Conservation (phyloP, 2,888 invertebrate species). For the Lagria hirta region DNA sequence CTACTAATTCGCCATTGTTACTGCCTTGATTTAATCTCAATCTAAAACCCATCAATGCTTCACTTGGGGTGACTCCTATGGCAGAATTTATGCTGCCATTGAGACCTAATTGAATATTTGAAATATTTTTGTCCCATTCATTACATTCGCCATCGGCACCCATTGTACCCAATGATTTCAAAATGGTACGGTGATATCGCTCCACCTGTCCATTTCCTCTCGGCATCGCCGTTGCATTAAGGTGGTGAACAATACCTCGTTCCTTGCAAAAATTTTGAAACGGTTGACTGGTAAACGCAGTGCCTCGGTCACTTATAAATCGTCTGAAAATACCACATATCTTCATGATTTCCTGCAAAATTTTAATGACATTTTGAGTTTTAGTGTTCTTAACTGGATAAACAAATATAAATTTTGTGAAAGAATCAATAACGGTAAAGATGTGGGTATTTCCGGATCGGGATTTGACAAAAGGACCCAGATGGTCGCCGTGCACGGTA, state of each 20-base stretch:
- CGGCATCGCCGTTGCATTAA: conserved; percentile 22
- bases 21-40: no score
- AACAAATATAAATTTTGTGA: conserved; percentile 24
- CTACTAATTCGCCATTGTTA: no score
- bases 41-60: no score
- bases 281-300: conserved; percentile 9
- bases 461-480: not conserved
- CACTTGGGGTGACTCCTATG: no score
- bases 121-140: conserved; percentile 16
- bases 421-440: conserved; percentile 23
- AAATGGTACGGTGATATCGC: conserved; percentile 13
- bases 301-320: conserved; percentile 33
- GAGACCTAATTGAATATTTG: conserved; percentile 19
- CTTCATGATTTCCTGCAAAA: conserved; percentile 26
- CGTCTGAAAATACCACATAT: conserved; percentile 27
- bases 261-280: conserved; percentile 10
- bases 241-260: conserved; percentile 18
- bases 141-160: conserved; percentile 10
- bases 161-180: conserved; percentile 14
- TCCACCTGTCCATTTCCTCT: conserved; percentile 22
- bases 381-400: conserved; percentile 24
- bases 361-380: conserved; percentile 15
- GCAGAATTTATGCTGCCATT: conserved; percentile 20
- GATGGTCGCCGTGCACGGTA: conserved; percentile 3
- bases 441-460: conserved; percentile 19